Evolutionary conservation across 2,888 invertebrate genomes (phyloP).

Genomic region (Gari tellinella): DNA sequence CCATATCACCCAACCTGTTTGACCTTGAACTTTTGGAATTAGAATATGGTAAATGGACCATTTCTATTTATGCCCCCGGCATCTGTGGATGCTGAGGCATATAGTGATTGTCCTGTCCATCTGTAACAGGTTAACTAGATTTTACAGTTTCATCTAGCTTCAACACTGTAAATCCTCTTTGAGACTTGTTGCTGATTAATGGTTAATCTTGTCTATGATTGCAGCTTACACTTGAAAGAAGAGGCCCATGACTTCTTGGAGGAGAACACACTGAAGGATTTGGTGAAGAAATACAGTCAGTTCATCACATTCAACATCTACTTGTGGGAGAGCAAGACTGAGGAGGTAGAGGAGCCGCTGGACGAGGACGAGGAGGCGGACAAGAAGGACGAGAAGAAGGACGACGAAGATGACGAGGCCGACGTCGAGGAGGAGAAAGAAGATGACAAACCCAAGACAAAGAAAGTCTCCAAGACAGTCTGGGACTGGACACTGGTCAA

Average conservation of each 20-base stretch:
- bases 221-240: slow-evolving; percentile 95
- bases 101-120: too few species aligned
- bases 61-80: too few species aligned
- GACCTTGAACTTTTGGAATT: too few species aligned
- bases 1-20: too few species aligned
- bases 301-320: slow-evolving; percentile 99
- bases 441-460: slow-evolving; percentile 89
- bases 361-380: slow-evolving; percentile 86
- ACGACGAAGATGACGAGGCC: slow-evolving; percentile 80
- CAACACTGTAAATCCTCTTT: too few species aligned
- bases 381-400: slow-evolving; percentile 71
- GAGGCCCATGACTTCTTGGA: slow-evolving; percentile 98
- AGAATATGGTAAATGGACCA: too few species aligned
- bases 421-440: slow-evolving; percentile 90
- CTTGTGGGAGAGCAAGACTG: slow-evolving; percentile 93
- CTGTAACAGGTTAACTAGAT: too few species aligned
- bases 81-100: too few species aligned
- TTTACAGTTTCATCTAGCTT: too few species aligned
- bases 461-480: slow-evolving; percentile 95
- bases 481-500: slow-evolving; percentile 99
- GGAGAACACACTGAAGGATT: slow-evolving; percentile 93
- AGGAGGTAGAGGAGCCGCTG: slow-evolving; percentile 90
- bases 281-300: slow-evolving; percentile 99
- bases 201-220: too few species aligned
- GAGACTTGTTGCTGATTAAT: too few species aligned